Evolutionary conservation across 64 coral and sea anemone species (phyloP).

Genomic region (Montipora cactus): DNA sequence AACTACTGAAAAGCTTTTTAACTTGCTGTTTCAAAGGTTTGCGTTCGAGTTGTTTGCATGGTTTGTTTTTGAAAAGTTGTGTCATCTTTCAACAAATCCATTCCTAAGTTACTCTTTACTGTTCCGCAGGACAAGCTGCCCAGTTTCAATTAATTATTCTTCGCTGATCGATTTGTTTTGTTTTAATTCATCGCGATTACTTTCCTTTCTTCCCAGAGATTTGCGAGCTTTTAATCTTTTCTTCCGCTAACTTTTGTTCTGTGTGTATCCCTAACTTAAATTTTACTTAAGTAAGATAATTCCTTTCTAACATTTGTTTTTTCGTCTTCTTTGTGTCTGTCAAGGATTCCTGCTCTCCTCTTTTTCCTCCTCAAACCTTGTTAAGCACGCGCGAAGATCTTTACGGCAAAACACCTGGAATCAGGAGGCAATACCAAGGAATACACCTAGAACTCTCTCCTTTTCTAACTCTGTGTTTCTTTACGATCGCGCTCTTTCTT

Average conservation of each 20-base stretch:
- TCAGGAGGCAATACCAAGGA: neutral
- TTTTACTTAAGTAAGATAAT: too few species aligned
- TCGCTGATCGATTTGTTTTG: too few species aligned
- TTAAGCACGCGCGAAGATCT: neutral
- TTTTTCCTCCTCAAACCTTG: neutral
- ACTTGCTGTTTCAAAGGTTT: too few species aligned
- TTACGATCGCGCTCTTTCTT: constrained; percentile 62
- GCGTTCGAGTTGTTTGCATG: too few species aligned
- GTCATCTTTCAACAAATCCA: too few species aligned
- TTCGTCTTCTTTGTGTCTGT: constrained; percentile 18
- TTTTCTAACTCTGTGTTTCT: constrained; percentile 33
- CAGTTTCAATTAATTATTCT: too few species aligned
- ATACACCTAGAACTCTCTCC: neutral
- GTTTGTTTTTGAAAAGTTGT: too few species aligned
- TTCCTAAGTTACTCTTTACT: too few species aligned
- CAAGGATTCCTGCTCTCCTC: constrained; percentile 2
- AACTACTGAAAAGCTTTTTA: too few species aligned
- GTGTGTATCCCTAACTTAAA: neutral
- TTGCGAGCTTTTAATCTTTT: too few species aligned
- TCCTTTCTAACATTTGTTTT: neutral
- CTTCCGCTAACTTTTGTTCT: neutral
- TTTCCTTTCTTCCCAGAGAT: too few species aligned
- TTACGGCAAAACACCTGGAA: neutral
- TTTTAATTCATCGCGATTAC: too few species aligned
- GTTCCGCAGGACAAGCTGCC: accelerated